Conservation (phyloP, 2,113 vertebrate species). For the Gorilla gorilla region DNA sequence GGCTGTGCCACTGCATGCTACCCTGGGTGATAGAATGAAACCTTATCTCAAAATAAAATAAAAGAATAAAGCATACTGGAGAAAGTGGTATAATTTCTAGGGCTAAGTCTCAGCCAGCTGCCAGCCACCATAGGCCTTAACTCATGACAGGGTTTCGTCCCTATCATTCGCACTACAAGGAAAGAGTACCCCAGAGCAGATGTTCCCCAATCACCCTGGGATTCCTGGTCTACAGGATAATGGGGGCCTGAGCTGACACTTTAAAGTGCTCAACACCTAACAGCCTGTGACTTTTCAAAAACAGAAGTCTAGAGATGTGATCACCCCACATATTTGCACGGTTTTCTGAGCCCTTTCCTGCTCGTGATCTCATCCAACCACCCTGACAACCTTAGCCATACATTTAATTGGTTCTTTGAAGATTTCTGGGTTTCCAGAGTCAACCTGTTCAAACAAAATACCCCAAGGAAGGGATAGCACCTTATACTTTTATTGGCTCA, state of each 20-base stretch:
- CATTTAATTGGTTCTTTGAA: not conserved
- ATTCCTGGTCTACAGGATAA: not conserved
- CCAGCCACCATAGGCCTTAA: not conserved
- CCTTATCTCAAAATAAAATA: too few relatives aligned
- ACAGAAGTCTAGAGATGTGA: not conserved
- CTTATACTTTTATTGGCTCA: not conserved
- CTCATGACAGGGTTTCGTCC: not conserved
- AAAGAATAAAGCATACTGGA: not conserved
- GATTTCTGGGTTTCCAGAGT: slow-evolving; percentile 18
- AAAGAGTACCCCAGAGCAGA: not conserved
- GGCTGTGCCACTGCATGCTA: too few relatives aligned
- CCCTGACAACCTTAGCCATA: not conserved
- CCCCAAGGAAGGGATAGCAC: not conserved
- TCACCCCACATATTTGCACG: too few relatives aligned
- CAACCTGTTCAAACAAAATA: slow-evolving; percentile 31
- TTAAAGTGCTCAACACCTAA: not conserved
- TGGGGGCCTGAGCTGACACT: not conserved
- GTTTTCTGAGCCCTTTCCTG: not conserved
- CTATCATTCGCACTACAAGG: not conserved
- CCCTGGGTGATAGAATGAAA: too few relatives aligned
- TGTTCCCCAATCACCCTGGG: not conserved
- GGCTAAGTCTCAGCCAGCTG: not conserved
- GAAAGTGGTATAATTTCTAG: not conserved
- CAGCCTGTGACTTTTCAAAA: not conserved
- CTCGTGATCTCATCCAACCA: not conserved